A percentile compares a stretch with the other conserved stretches of the same genome.
phyloP scores from a whole-genome alignment of 2,113 vertebrate genomes.

The Catharus minimus region DNA sequence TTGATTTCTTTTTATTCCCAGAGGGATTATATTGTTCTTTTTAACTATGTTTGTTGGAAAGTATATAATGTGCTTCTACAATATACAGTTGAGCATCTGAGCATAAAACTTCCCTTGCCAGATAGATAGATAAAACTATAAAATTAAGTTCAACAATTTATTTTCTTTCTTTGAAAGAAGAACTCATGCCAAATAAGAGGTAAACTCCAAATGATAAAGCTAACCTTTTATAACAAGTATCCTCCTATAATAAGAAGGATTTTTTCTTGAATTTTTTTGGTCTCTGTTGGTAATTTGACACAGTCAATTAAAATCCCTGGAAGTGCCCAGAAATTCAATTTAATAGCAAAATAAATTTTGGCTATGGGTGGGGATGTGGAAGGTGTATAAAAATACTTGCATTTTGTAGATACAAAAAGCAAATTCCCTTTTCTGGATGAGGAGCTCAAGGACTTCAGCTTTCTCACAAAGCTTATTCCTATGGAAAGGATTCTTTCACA shows the following conservation, averaged over 20 bases:
- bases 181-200: not conserved
- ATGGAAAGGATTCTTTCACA: not conserved
- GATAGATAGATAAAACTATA: not conserved
- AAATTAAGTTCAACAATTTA: not conserved
- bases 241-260: not conserved
- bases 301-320: not conserved
- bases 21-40: not conserved
- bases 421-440: not conserved
- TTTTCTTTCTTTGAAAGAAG: not conserved
- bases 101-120: not conserved
- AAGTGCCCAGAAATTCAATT: not conserved
- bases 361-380: rapidly evolving
- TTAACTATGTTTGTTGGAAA: constrained; percentile 7
- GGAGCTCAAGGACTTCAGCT: not conserved
- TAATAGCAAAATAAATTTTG: not conserved
- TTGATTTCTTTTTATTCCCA: constrained; percentile 31
- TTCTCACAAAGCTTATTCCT: not conserved
- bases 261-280: not conserved
- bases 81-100: not conserved
- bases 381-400: not conserved
- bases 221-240: not conserved
- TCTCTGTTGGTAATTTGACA: not conserved
- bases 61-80: not conserved
- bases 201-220: not conserved
- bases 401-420: rapidly evolving